Evolutionary conservation across 2,888 invertebrate genomes (phyloP), one percentile per base, ranked within the genome.

Genomic region (Hirtodrosophila cameraria): DNA sequence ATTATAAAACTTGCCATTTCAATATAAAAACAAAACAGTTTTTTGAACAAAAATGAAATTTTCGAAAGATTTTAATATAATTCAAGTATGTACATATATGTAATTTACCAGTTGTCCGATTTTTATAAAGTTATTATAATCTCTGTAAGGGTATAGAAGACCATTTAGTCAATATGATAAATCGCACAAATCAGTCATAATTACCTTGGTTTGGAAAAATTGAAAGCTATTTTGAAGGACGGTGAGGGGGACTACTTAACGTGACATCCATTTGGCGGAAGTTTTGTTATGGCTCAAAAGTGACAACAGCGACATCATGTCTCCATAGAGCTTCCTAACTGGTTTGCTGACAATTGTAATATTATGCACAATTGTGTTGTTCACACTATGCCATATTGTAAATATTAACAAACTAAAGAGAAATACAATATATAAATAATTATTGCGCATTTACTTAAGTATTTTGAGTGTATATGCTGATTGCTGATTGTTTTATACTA

Each of bases 131-230:
- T 20, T 20, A 20, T 3, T 20, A 20, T 20, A 20, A 2, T 3
- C 18, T 3, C 18, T 20, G 18, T 20, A 20, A 20, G 18, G 5
- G 18, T 20, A 20, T 20, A 20, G 5, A 20, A 20, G 55, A 36
- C 31, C 43, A 45, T 41, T 43, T 49, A 43, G 36, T 16, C 45
- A 43, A 49, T 42, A 62, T 85, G 76, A 81, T 70, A 66, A 85
- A 86, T 72, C 55, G 54, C 30, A 46, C 20, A 64, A 77, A 69
- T 69, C 75, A 66, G 60, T 73, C 70, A 82, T 75, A 74, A 73
- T 81, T 77, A 77, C 64, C 53, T 53, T 48, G 62, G 69, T 45
- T 33, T 36, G 35, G 42, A 46, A 72, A 61, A 70, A 30, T 61
- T 52, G 15, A 45, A 46, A 50, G 52, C 53, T 41, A 50, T 42